Evolutionary conservation across 2,888 invertebrate genomes (phyloP), one percentile per base, ranked within the genome.

Genomic region (Cerastoderma edule): DNA sequence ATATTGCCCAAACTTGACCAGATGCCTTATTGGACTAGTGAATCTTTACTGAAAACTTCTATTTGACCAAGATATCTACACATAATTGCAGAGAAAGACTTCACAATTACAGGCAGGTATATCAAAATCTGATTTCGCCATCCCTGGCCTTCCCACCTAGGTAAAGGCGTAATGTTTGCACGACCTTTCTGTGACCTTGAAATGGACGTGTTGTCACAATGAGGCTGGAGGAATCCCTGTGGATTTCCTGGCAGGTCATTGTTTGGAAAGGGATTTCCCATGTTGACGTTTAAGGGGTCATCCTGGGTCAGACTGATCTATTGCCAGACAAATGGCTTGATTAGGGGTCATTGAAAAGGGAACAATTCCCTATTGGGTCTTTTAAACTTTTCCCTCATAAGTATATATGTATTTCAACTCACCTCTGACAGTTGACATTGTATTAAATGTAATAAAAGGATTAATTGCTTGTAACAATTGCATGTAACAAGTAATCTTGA

Each of bases 261-360:
- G 35, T 60, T 60, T 60, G 13, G 60, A 60, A 35, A 60, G 60
- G 60, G 60, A 60, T 60, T 60, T 60, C 60, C 60, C 60, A 32
- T 60, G 60, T 60, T 60, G 60, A 60, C 39, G 39, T 60, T 60
- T n/a, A 39, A 60, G 60, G 57, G 60, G 60, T 60, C 60, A 60
- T 33, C 6, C 22, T 22, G 35, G 60, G 60, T 60, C 60, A 60
- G 13, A 24, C 4, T 60, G 39, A 35, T 60, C 6, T 60, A 60
- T 60, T 60, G 60, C 33, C 60, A 60, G 60, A 60, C 60, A 60
- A 60, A 60, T 60, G 19, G 35, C n/a, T 39, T 35, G 39, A 60
- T 60, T 35, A n/a, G 27, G 60, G 60, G 60, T 60, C 60, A 60
- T 22, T 1, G 57, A 16, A 32, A 32, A 13, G 33, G 57, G 33